Evolutionary conservation across 1,140 invertebrate genomes (phyloP), one percentile per base, ranked within the genome.

Genomic region (Heliconius congener): DNA sequence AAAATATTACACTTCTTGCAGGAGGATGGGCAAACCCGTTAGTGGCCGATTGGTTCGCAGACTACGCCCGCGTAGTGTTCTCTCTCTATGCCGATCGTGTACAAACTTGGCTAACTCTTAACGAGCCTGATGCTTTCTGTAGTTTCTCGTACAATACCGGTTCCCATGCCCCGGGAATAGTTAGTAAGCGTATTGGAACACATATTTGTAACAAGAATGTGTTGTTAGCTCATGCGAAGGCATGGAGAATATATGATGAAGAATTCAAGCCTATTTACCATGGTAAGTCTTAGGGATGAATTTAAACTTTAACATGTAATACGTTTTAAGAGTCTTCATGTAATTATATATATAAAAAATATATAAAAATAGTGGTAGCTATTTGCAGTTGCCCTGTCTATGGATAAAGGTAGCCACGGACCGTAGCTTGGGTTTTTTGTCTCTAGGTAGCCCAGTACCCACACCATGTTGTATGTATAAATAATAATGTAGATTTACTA

Each of bases 51-150:
- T 93, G 60, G 60, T 66, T 66, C 27, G 60, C 9, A 66, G 60
- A 66, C 27, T 66, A 66, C 23, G 60, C 60, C 4, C 60, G 60
- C 11, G 60, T 66, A 66, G 60, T 66, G 60, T 66, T 66, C 1
- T 66, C 60, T 5, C 60, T 66, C 4, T 66, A 27, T 23, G 96
- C 95, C 0, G 95, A 96, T 88, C 92, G 95, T 30, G 95, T 96
- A 0, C 95, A 95, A 76, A 83, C 89, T 60, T 97, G 96, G 96
- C 94, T 96, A 4, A 97, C 97, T 0, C 94, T 97, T 55, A 97
- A 97, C 85, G 96, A 97, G 86, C 96, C 96, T 0, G 89, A 94
- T 80, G 91, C 95, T 30, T 85, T 95, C 2, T 96, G 96, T 71
- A 90, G 95, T 46, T 83, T 86, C 8, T 95, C 95, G 6, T 96